Conservation (phyloP, 2,797 vertebrate genomes). For the Notamacropus eugenii region DNA sequence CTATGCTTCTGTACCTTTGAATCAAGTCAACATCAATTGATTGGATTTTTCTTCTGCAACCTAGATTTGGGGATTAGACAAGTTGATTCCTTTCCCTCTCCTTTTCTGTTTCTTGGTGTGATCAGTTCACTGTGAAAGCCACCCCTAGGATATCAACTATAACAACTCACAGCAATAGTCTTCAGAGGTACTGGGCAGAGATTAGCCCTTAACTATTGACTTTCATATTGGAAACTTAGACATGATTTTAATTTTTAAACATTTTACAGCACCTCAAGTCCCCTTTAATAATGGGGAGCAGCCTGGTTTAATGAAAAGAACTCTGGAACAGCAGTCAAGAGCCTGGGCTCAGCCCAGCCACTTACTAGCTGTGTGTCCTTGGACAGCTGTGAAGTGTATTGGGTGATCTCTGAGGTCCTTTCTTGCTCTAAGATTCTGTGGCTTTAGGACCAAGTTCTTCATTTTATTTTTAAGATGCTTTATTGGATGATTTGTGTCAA, state of each 20-base stretch:
- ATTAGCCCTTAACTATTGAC: background rate
- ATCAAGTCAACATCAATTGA: background rate
- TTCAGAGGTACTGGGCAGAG: background rate
- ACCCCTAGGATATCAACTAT: background rate
- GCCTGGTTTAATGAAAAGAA: background rate
- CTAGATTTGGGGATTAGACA: background rate
- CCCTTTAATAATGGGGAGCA: background rate
- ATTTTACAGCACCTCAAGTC: background rate
- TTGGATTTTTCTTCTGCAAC: background rate
- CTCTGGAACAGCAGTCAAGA: background rate
- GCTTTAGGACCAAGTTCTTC: background rate
- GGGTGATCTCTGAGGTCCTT: too few relatives aligned
- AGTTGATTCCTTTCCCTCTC: background rate
- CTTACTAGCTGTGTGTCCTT: background rate
- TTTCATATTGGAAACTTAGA: background rate
- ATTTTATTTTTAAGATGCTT: background rate
- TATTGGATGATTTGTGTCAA: background rate
- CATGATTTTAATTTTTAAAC: background rate
- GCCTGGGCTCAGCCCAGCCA: background rate
- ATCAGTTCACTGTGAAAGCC: background rate
- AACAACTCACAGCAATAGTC: background rate
- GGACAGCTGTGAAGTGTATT: background rate
- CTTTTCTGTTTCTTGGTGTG: slow-evolving; percentile 1
- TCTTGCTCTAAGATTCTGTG: background rate
- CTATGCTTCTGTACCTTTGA: background rate